A percentile compares a stretch with the other conserved stretches of the same genome.
These are phyloP conservation scores for Siderastrea siderea DNA, from an alignment of 92 coral and sea anemone species.

Conservation along the genomic window DNA sequence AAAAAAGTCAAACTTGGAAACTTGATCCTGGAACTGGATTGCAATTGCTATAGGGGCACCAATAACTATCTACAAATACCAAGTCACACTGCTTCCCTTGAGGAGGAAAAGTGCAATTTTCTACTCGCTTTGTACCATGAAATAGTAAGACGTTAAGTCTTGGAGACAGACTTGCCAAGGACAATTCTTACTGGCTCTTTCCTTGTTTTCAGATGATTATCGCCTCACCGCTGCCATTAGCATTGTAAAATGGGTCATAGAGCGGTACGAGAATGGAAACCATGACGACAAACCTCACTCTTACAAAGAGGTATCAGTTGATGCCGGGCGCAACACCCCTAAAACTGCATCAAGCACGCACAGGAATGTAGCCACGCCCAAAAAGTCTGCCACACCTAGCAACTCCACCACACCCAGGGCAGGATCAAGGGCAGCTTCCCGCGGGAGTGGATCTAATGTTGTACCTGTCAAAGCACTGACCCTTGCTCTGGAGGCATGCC, in stretches of 20 bases:
- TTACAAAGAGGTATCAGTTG: constrained; percentile 12
- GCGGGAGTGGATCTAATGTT: constrained; percentile 42
- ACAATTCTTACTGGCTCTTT: background rate
- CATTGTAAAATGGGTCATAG: constrained; percentile 84
- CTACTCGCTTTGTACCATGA: too few species aligned
- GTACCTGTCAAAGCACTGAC: constrained; percentile 88
- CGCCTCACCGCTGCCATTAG: constrained; percentile 88
- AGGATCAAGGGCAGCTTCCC: constrained; percentile 2
- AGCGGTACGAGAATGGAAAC: constrained; percentile 65
- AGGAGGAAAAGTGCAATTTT: too few species aligned
- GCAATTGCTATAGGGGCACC: too few species aligned
- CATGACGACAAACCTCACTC: constrained; percentile 19
- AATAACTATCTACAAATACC: too few species aligned
- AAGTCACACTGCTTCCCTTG: too few species aligned
- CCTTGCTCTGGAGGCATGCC: constrained; percentile 91
- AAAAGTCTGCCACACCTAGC: constrained; percentile 10
- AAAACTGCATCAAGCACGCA: constrained; percentile 27
- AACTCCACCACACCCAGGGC: background rate
- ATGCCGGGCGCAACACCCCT: constrained; percentile 23
- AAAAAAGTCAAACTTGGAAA: too few species aligned
- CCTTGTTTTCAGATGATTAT: constrained; percentile 81
- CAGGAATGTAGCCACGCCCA: constrained; percentile 18
- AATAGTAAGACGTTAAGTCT: background rate
- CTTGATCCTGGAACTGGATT: too few species aligned
- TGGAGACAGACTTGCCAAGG: background rate